These are phyloP conservation scores for Silurus glanis DNA, from an alignment of 2,113 vertebrate species.

Conservation along the genomic window DNA sequence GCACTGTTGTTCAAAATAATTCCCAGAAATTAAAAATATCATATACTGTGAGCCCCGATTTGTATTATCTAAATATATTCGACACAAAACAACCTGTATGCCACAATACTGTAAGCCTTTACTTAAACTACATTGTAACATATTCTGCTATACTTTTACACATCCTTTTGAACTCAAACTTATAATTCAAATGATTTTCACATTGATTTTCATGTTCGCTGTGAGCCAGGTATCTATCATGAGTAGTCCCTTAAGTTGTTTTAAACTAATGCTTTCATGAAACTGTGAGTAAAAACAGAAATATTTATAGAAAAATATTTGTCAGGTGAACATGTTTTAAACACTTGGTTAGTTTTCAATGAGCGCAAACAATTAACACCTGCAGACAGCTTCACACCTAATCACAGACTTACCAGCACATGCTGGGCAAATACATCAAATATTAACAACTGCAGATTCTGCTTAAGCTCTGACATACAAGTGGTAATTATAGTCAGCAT, in stretches of 20 bases:
- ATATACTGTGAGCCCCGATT: not conserved
- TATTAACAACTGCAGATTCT: not conserved
- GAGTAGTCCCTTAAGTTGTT: not conserved
- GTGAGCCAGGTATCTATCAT: not conserved
- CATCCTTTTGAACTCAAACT: not conserved
- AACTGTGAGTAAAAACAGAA: not conserved
- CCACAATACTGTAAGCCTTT: not conserved
- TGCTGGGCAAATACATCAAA: not conserved
- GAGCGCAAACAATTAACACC: not conserved
- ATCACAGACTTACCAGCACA: not conserved
- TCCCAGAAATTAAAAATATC: not conserved
- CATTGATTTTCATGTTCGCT: not conserved
- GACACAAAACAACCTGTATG: not conserved
- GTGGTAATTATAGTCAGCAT: not conserved
- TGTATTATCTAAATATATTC: not conserved
- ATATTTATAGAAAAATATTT: not conserved
- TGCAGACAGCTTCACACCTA: not conserved
- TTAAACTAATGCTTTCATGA: not conserved
- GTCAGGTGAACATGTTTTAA: not conserved
- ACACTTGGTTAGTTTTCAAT: not conserved
- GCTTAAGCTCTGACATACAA: not conserved
- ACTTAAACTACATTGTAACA: not conserved
- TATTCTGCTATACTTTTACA: not conserved
- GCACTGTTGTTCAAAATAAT: not conserved
- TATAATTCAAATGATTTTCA: not conserved